phyloP scores from a whole-genome alignment of 1,140 invertebrate genomes.

The Gyrodactylus bullatarudis region DNA sequence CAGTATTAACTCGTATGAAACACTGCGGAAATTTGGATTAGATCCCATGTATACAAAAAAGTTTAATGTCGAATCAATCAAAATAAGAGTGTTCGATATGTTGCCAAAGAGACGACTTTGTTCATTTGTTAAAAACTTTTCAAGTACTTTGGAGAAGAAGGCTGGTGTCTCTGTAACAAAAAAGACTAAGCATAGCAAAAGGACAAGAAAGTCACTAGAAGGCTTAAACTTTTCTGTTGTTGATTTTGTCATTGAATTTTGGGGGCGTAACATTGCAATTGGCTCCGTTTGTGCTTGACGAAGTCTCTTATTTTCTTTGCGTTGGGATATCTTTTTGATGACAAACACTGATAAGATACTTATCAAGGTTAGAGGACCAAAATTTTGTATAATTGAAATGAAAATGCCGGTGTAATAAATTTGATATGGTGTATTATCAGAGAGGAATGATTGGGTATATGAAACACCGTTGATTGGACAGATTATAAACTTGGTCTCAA shows the following conservation, averaged over 20 bases:
- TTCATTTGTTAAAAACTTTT: not conserved
- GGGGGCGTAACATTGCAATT: not conserved
- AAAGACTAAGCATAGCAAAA: not conserved
- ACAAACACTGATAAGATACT: not conserved
- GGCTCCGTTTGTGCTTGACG: not conserved
- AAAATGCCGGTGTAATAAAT: not conserved
- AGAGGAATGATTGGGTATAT: not conserved
- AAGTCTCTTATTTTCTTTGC: not conserved
- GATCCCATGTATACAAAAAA: not conserved
- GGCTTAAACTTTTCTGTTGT: not conserved
- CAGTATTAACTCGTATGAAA: not conserved
- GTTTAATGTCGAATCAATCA: slow-evolving; percentile 1
- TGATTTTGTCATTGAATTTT: not conserved
- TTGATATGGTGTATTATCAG: not conserved
- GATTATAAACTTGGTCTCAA: not conserved
- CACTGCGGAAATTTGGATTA: not conserved
- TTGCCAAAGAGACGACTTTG: not conserved
- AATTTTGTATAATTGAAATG: not conserved
- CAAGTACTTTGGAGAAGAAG: not conserved
- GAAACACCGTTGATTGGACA: not conserved
- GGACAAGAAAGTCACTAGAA: not conserved
- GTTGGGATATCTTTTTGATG: not conserved
- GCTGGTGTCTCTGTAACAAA: not conserved
- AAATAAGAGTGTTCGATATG: not conserved
- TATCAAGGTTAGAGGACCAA: not conserved